These are phyloP conservation scores for Phenganax subtilis DNA, from an alignment of 92 coral and sea anemone species.

Conservation along the genomic window DNA sequence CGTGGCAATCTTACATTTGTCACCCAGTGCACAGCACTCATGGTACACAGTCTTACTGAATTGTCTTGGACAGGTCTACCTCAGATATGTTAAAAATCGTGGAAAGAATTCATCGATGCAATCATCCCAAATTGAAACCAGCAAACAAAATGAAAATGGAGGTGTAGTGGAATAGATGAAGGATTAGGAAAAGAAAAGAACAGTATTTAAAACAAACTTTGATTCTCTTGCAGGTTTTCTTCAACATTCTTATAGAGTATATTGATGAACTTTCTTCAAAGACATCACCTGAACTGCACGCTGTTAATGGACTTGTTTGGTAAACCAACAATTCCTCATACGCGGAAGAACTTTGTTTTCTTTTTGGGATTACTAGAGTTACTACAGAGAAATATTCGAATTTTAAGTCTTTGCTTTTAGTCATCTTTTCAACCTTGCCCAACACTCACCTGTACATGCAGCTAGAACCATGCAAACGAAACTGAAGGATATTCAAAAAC, in stretches of 20 bases:
- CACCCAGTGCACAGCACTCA: background rate
- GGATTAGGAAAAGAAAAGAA: background rate
- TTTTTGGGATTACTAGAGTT: background rate
- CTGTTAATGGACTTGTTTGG: conserved; percentile 64
- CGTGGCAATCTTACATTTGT: background rate
- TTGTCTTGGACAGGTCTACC: conserved; percentile 55
- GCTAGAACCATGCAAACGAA: conserved; percentile 65
- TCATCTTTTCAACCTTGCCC: conserved; percentile 74
- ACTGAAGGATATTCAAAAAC: conserved; percentile 54
- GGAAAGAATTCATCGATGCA: conserved; percentile 86
- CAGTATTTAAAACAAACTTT: background rate
- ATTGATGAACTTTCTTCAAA: conserved; percentile 55
- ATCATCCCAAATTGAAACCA: conserved; percentile 87
- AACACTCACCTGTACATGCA: conserved; percentile 69
- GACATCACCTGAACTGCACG: conserved; percentile 54
- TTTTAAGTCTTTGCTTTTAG: conserved; percentile 39
- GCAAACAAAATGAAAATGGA: conserved; percentile 90
- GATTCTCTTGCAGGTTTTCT: conserved; percentile 51
- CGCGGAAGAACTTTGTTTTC: background rate
- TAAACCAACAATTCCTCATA: conserved; percentile 6
- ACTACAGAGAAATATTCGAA: background rate
- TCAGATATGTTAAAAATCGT: conserved; percentile 66
- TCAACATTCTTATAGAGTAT: conserved; percentile 65
- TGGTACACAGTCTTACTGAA: background rate
- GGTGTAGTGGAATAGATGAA: conserved; percentile 42